Conservation (phyloP, 2,888 invertebrate species). For the Caenorhabditis japonica region DNA sequence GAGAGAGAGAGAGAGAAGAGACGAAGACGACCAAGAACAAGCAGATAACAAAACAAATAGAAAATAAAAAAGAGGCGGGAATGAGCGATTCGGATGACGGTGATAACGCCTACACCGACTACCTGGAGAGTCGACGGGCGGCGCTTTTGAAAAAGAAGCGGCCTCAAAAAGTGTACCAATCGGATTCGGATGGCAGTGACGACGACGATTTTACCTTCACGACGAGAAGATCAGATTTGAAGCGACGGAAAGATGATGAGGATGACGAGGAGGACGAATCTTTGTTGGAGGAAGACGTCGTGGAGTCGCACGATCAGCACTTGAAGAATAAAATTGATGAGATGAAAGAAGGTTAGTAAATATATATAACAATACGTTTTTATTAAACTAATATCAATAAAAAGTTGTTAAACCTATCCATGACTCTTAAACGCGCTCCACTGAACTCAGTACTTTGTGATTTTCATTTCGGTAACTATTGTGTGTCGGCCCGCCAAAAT, state of each 20-base stretch:
- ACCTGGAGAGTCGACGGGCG: slow-evolving; percentile 22
- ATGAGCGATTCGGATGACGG: slow-evolving; percentile 44
- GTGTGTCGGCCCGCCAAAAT: too few species aligned
- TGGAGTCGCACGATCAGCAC: not conserved
- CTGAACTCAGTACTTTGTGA: too few species aligned
- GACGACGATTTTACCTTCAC: slow-evolving; percentile 13
- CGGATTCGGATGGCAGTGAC: slow-evolving; percentile 8
- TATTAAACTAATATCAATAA: too few species aligned
- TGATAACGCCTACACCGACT: slow-evolving; percentile 19
- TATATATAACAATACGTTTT: too few species aligned
- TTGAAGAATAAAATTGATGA: slow-evolving; percentile 6
- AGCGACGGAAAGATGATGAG: not conserved
- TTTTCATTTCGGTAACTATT: too few species aligned
- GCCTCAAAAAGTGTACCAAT: not conserved
- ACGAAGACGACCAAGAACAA: too few species aligned
- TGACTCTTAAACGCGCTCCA: too few species aligned
- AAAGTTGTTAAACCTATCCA: too few species aligned
- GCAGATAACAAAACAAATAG: too few species aligned
- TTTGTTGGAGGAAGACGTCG: not conserved
- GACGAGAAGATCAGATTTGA: not conserved
- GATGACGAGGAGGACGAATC: slow-evolving; percentile 15
- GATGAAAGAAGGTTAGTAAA: slow-evolving; percentile 13
- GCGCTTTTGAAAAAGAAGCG: slow-evolving; percentile 8
- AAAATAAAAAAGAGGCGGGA: too few species aligned
- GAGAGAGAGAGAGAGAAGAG: too few species aligned